These are phyloP conservation scores for Lordiphosa andalusiaca DNA, from an alignment of 2,888 invertebrate genomes.

Conservation along the genomic window DNA sequence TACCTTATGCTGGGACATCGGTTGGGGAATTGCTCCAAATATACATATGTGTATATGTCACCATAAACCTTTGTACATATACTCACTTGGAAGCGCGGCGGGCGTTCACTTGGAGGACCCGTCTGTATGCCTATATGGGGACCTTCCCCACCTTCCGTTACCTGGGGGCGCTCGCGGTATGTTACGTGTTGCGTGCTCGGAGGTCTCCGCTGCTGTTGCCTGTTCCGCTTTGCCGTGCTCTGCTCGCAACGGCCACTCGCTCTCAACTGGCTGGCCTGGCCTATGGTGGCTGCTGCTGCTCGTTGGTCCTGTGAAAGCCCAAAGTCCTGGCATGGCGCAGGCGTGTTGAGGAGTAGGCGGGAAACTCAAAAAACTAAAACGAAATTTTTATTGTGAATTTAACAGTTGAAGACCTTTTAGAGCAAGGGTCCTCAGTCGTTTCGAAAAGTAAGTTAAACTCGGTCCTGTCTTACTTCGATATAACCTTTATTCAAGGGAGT, in stretches of 20 bases:
- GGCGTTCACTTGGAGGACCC: constrained; percentile 25
- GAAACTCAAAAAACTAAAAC: not conserved
- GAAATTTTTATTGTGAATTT: too few relatives aligned
- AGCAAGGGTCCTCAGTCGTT: too few relatives aligned
- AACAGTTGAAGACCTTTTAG: too few relatives aligned
- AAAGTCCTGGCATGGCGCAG: constrained; percentile 36
- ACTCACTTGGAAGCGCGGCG: constrained; percentile 34
- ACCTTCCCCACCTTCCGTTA: constrained; percentile 15
- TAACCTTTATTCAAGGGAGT: too few relatives aligned
- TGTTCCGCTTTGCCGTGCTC: constrained; percentile 49
- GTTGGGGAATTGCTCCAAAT: not conserved
- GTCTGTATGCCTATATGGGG: constrained; percentile 35
- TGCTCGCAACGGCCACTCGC: constrained; percentile 57
- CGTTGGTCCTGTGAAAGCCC: constrained; percentile 22
- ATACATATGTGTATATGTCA: too few relatives aligned
- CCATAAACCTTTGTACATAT: constrained; percentile 10
- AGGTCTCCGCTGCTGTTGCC: constrained; percentile 21
- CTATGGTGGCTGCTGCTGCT: constrained; percentile 21
- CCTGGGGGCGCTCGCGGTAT: constrained; percentile 28
- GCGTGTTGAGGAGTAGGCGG: constrained; percentile 16
- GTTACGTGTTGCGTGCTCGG: constrained; percentile 39
- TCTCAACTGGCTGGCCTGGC: constrained; percentile 54
- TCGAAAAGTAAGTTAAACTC: too few relatives aligned
- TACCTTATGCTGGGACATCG: constrained; percentile 1
- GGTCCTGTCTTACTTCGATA: too few relatives aligned